Base-by-base conservation (phyloP, 1,140 invertebrate genomes). In the Drosophila virilis region DNA sequence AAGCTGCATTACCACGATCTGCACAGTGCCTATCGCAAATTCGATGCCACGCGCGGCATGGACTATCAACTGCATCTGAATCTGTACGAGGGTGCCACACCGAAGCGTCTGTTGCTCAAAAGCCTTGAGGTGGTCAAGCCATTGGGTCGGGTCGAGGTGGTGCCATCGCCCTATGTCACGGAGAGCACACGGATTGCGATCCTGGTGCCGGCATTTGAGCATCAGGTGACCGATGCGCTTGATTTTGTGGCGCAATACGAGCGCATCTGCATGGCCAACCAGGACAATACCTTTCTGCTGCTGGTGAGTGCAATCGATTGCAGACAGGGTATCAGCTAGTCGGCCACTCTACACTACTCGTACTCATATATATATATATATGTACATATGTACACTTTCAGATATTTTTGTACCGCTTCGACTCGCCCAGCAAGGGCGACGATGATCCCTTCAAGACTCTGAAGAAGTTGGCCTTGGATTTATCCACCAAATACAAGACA, bases 101-200 rank as follows among this genome's bases (percentile, higher is more conserved):
- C 38, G 48, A 42, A 74, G 8, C 80, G 68, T 7, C 35, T 75
- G 7, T 15, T 67, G 32, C 50, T 72, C 42, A 89, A 83, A 50
- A 92, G 91, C 54, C 92, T 92, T 28, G 94, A 97, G 93, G 94
- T 95, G 35, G 95, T 95, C 52, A 96, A 98, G 78, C 96, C 97
- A 1, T 92, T 98, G 48, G 96, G 96, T 22, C 95, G 96, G 85
- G 95, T 97, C 4, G 97, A 98, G 93, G 95, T 98, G 43, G 93
- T 98, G 8, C 95, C 96, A 4, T 96, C 97, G 88, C 97, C 97
- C 1, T 98, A 98, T 92, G 97, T 98, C 2, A 98, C 97, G 0
- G 98, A 98, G 94, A 97, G 96, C 88, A 95, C 95, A 3, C 93
- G 96, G 75, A 94, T 98, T 1, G 95, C 95, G 76, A 93, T 98